Conservation (phyloP, 2,113 vertebrate genomes). For the Corydoras maculifer region DNA sequence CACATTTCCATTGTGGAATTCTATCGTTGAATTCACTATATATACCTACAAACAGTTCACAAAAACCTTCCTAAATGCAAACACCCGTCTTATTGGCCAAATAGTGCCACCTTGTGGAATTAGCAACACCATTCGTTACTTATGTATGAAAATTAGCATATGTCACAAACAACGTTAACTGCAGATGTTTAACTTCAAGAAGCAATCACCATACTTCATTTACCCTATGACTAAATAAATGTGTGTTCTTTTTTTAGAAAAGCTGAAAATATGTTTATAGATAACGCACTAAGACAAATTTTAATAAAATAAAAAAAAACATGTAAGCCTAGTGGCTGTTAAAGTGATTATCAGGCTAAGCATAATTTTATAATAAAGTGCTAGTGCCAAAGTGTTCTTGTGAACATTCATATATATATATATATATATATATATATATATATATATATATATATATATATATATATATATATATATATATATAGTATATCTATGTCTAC, state of each 20-base stretch:
- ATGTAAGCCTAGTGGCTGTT: neutral
- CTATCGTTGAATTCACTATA: neutral
- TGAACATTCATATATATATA: neutral
- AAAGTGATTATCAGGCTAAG: neutral
- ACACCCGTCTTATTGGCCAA: neutral
- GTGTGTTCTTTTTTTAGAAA: no score
- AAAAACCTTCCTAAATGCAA: neutral
- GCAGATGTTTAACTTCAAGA: no score
- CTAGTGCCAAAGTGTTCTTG: slow-evolving; percentile 21
- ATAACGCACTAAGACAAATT: no score
- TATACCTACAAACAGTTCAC: neutral
- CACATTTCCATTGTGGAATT: neutral
- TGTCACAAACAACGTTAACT: no score
- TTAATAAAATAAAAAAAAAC: no score
- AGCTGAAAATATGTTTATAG: no score
- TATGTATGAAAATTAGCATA: neutral
- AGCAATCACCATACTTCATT: no score
- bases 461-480: no score
- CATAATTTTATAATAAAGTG: slow-evolving; percentile 32
- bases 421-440: no score
- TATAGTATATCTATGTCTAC: neutral
- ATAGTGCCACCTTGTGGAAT: slow-evolving; percentile 34
- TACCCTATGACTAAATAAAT: no score
- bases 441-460: no score
- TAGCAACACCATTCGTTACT: neutral